Percentiles rank a stretch among this genome's conserved stretches.
phyloP scores from a whole-genome alignment of 2,797 vertebrate genomes.

The Fistularia commersonii region DNA sequence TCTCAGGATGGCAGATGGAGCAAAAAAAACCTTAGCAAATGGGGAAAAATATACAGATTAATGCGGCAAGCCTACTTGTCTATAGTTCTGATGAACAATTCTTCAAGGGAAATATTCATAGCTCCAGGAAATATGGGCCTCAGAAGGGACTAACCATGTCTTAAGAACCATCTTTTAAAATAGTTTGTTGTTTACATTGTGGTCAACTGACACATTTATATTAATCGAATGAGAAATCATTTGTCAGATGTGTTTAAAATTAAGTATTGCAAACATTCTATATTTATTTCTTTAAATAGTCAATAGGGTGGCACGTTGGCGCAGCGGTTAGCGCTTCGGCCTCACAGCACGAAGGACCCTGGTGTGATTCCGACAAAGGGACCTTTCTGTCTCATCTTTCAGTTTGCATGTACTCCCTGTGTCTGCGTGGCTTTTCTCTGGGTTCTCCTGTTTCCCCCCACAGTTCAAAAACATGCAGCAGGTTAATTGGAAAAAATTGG shows the following conservation, averaged over 20 bases:
- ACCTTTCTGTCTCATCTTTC: no score
- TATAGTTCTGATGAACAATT: constrained; percentile 52
- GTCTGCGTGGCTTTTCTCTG: no score
- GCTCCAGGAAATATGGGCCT: constrained; percentile 28
- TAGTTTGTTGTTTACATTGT: neutral
- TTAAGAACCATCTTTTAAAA: constrained; percentile 4
- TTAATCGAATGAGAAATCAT: neutral
- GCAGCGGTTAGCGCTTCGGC: no score
- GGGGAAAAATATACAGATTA: constrained; percentile 45
- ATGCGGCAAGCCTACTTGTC: constrained; percentile 50
- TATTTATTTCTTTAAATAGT: no score
- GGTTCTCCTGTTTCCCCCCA: no score
- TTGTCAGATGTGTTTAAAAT: neutral
- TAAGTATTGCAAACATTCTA: no score
- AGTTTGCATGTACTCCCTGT: no score
- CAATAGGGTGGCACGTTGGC: no score
- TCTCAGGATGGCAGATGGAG: constrained; percentile 56
- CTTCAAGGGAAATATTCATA: constrained; percentile 36
- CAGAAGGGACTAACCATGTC: constrained; percentile 14
- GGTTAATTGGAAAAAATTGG: no score
- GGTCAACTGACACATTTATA: neutral
- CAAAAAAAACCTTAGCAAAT: constrained; percentile 38
- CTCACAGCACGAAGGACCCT: no score
- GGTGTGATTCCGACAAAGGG: no score
- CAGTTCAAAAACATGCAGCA: no score